Percentiles rank a stretch among this genome's conserved stretches.
Evolutionary conservation across 2,113 vertebrate species (phyloP).

Genomic region (Corvus hawaiiensis): DNA sequence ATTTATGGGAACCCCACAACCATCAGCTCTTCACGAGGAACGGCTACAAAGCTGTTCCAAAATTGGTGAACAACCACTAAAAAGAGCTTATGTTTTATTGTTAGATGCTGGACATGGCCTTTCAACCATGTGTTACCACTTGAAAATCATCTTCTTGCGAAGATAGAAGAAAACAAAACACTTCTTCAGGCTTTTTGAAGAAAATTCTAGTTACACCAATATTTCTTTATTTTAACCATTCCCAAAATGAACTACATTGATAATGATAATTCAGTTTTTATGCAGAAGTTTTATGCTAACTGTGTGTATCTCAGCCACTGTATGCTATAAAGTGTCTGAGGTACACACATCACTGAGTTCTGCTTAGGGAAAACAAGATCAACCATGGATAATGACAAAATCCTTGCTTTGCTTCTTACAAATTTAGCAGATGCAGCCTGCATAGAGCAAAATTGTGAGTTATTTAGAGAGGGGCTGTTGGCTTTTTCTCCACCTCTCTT

Average conservation of each 20-base stretch:
- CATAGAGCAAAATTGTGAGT: not conserved
- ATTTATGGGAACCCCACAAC: not conserved
- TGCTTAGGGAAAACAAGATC: not conserved
- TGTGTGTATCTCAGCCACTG: not conserved
- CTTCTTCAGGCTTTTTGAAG: not conserved
- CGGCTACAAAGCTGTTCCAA: not conserved
- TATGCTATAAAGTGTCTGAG: not conserved
- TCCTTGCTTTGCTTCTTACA: not conserved
- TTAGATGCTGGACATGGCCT: not conserved
- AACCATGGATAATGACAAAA: not conserved
- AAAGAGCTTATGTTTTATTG: not conserved
- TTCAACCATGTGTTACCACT: not conserved
- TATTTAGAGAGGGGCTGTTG: not conserved
- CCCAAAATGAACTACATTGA: not conserved
- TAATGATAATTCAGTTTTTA: not conserved
- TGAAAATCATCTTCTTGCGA: not conserved
- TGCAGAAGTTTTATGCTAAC: not conserved
- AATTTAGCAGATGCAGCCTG: not conserved
- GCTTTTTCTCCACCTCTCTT: not conserved
- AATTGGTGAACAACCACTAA: not conserved
- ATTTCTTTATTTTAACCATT: not conserved
- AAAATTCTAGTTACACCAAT: not conserved
- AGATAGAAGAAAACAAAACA: not conserved
- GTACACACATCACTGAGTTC: not conserved
- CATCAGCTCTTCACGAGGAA: not conserved